Percentiles rank a stretch among this genome's conserved stretches.
Evolutionary conservation across 2,797 vertebrate species (phyloP).

Genomic region (Cyclura pinguis): DNA sequence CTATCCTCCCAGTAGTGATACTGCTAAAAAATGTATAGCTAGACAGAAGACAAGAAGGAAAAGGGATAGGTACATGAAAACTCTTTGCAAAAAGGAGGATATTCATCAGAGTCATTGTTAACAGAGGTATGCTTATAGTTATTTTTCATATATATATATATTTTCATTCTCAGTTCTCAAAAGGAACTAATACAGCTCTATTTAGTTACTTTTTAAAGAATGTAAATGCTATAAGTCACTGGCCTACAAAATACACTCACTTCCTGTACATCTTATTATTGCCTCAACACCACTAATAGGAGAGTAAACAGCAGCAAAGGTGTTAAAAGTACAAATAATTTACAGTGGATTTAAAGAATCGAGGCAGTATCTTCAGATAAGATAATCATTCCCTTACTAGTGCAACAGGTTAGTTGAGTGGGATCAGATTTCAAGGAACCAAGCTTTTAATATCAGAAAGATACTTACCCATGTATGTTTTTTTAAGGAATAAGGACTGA

Average conservation of each 20-base stretch:
- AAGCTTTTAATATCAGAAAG: neutral
- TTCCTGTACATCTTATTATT: neutral
- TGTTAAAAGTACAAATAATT: neutral
- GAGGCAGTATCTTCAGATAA: neutral
- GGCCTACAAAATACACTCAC: neutral
- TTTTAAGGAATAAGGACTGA: neutral
- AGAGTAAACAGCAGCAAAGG: neutral
- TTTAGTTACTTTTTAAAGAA: neutral
- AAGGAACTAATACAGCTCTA: neutral
- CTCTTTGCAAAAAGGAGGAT: too few species aligned
- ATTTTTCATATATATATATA: neutral
- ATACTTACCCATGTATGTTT: neutral
- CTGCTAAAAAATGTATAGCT: too few species aligned
- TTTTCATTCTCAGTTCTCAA: neutral
- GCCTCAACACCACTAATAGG: neutral
- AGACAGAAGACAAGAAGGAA: too few species aligned
- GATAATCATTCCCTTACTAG: neutral
- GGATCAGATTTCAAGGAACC: conserved; percentile 8
- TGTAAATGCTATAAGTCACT: neutral
- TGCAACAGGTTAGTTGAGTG: neutral
- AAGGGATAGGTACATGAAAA: too few species aligned
- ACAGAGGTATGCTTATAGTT: neutral
- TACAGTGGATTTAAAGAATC: neutral
- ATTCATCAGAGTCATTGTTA: neutral
- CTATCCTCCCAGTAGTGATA: too few species aligned